Base-by-base conservation (phyloP, 2,113 vertebrate species). In the Dicaeum eximium region DNA sequence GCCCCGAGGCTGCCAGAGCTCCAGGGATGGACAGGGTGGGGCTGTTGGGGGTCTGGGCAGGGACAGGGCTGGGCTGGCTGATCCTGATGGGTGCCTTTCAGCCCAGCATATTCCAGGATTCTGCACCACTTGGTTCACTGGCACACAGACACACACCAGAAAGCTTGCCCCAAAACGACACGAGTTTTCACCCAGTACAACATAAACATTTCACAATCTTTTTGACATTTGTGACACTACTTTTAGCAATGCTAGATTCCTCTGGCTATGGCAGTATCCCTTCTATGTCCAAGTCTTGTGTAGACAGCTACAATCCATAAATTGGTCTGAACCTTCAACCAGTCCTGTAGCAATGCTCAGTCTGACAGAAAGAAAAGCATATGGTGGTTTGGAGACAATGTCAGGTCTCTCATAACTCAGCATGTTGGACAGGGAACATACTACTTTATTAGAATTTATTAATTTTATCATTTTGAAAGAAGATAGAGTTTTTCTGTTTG, bases 41-140 rank as follows among this genome's bases (percentile, higher is more conserved):
- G 7, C 1, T 66, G 28, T 0, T 60, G 45, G 28, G 28, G 1
- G 22, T 35, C 33, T 58, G 33, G 1, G 44, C 60, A 80, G 66
- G 42, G 25, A 1, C 25, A 21, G 53, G 12, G 9, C 0, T n/a
- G 60, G 5, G 13, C 13, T 7, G 8, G 4, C 4, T n/a, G 12
- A 73, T 38, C 60, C 77, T 30, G 10, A 5, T 30, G 33, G 28
- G 33, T 38, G 44, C 51, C 23, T 60, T 47, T 66, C 28, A 81
- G 22, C 14, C 15, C 78, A 67, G 61, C 28, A 21, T 1, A 60
- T 40, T 25, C 69, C 18, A 0, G 17, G 25, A 40, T 40, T 47
- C 61, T 67, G 4, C 22, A 30, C 60, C 25, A 15, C 24, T 11
- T 53, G n/a, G 40, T 42, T 83, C 62, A 57, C 14, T 35, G 38